Conservation (phyloP, 2,113 vertebrate genomes). For the Daubentonia madagascariensis region DNA sequence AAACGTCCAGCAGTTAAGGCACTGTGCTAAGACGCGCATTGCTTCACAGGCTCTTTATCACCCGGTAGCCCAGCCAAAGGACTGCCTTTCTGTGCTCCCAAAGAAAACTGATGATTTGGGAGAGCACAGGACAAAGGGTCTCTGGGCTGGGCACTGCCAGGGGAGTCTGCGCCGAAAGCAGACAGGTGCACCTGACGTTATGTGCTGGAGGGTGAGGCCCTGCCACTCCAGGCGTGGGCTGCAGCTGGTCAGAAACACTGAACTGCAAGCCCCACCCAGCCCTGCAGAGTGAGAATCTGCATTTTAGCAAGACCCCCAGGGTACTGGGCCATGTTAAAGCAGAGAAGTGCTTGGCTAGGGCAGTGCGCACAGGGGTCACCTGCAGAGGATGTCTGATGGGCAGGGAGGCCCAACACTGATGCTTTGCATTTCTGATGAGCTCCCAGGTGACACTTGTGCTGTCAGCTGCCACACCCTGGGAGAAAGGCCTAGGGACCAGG, state of each 20-base stretch:
- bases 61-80: not conserved
- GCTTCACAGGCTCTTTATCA: not conserved
- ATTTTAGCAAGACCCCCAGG: not conserved
- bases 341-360: not conserved
- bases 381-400: not conserved
- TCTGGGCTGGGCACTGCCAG: not conserved
- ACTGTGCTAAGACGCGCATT: rapidly evolving
- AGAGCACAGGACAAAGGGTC: not conserved
- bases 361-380: rapidly evolving
- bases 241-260: not conserved
- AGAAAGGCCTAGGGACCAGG: not conserved
- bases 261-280: not conserved
- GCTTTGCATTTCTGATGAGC: too few relatives aligned
- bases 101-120: not conserved
- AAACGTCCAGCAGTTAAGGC: rapidly evolving
- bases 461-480: not conserved
- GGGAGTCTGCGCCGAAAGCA: not conserved
- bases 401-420: rapidly evolving
- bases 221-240: too few relatives aligned
- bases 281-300: not conserved
- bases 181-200: too few relatives aligned
- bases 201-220: too few relatives aligned
- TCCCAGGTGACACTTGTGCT: not conserved
- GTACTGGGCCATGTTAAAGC: too few relatives aligned
- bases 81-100: not conserved